These are phyloP conservation scores for Sylvicapra grimmia DNA, from an alignment of 2,113 vertebrate species.

Conservation along the genomic window DNA sequence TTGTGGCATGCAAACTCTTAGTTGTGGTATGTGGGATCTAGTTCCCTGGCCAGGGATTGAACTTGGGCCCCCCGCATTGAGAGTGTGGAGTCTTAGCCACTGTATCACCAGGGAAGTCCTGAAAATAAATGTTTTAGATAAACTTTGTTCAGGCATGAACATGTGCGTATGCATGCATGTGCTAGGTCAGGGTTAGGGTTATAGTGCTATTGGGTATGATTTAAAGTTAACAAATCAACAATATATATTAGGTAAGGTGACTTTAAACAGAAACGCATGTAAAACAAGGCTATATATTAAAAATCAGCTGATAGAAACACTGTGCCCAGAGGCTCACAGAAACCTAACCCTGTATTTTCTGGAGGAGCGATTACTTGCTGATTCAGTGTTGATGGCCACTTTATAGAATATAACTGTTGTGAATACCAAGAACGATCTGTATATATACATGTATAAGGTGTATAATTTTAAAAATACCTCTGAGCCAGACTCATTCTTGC, in stretches of 20 bases:
- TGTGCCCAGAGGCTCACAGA: background rate
- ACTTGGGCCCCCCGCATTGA: background rate
- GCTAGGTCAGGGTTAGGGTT: background rate
- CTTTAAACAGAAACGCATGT: background rate
- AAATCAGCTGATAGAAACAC: background rate
- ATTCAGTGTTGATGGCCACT: background rate
- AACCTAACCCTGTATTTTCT: background rate
- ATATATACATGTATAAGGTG: background rate
- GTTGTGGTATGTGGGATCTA: background rate
- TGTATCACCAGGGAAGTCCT: background rate
- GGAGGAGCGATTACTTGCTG: background rate
- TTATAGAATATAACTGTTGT: background rate
- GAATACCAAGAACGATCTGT: background rate
- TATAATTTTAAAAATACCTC: background rate
- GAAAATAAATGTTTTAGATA: fast-evolving
- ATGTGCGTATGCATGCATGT: too few relatives aligned
- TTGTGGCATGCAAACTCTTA: background rate
- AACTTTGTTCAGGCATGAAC: background rate
- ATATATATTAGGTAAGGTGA: background rate
- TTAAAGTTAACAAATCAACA: background rate
- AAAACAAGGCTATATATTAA: background rate
- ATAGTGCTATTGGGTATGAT: background rate
- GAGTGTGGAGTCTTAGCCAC: background rate
- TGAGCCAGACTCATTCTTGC: background rate
- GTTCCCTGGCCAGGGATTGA: background rate